phyloP scores from a whole-genome alignment of 23 tunicate species.

The Corella eumyota region DNA sequence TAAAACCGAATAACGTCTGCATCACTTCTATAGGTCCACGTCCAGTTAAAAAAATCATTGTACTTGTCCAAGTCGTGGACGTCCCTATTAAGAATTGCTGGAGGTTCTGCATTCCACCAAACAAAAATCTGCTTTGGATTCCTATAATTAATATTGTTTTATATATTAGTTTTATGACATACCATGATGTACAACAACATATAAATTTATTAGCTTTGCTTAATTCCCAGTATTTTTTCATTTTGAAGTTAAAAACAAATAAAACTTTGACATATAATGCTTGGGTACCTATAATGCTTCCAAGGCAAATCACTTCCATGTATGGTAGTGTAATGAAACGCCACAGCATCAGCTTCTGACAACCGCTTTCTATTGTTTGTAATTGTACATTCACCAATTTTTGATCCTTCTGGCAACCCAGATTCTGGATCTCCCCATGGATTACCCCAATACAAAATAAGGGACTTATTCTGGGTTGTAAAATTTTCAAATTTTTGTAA shows the following conservation, averaged over 20 bases:
- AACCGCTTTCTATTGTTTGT: constrained; percentile 3
- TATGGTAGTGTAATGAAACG: constrained; percentile 10
- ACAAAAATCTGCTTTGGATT: background rate
- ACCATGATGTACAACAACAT: too few species aligned
- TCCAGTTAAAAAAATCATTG: constrained; percentile 14
- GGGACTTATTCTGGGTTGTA: too few species aligned
- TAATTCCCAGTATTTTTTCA: too few species aligned
- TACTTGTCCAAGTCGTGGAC: background rate
- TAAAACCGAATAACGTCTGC: constrained; percentile 10
- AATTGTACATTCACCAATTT: constrained; percentile 2
- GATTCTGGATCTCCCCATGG: constrained; percentile 1
- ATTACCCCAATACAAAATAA: background rate
- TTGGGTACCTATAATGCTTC: constrained; percentile 14
- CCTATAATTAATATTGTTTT: background rate
- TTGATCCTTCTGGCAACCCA: constrained; percentile 6
- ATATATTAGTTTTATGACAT: too few species aligned
- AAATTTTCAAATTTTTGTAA: too few species aligned
- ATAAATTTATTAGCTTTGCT: too few species aligned
- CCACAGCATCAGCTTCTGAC: constrained; percentile 5
- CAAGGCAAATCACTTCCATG: constrained; percentile 1
- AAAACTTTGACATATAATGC: too few species aligned
- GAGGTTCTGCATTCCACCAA: constrained; percentile 1
- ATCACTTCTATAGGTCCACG: constrained; percentile 7
- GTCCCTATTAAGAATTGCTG: background rate
- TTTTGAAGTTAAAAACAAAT: too few species aligned